Evolutionary conservation across 2,797 vertebrate species (phyloP), one percentile per base, ranked within the genome.

Genomic region (Galago senegalensis): DNA sequence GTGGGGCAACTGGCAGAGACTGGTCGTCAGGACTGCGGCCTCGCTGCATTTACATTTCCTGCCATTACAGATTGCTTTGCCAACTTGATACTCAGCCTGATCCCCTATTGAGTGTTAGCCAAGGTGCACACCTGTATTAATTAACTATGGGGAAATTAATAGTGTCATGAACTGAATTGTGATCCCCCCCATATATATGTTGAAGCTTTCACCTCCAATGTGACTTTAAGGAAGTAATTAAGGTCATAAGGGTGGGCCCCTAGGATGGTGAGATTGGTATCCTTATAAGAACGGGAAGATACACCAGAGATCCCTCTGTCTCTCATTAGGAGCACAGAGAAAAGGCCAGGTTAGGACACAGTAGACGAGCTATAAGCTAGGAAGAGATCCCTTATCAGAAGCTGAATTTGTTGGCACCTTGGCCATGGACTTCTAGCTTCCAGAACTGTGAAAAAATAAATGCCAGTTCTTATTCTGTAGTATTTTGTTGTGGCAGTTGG

Each of bases 201-300:
- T 16, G 58, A 94, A 82, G 29, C 18, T 27, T 17, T 65, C 70
- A 83, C 25, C 16, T 34, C 46, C 43, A 46, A 31, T 76, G 27
- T n/a, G 16, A 23, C 72, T 94, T 67, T 88, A 80, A 85, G 17
- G 56, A 88, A 34, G 14, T 76, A 77, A 60, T 91, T 91, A 85
- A 88, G 67, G 49, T 91, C 25, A 46, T 43, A 65, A 75, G 27
- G 29, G n/a, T 49, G 25, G 14, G 20, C 27, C 12, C 53, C 79
- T 69, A 56, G 63, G 63, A 31, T 7, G 9, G 46, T n/a, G 79
- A 17, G 14, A 82, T 34, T 84, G 43, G 18, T 80, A 21, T 73
- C 34, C 27, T 91, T 88, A 53, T 40, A 95, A 89, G 46, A 89
- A 82, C 3, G 73, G 40, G 40, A 84, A 83, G 65, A 73, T n/a